A percentile compares a stretch with the other conserved stretches of the same genome.
These are phyloP conservation scores for Dinothrombium tinctorium DNA, from an alignment of 1,140 invertebrate genomes.

Conservation along the genomic window DNA sequence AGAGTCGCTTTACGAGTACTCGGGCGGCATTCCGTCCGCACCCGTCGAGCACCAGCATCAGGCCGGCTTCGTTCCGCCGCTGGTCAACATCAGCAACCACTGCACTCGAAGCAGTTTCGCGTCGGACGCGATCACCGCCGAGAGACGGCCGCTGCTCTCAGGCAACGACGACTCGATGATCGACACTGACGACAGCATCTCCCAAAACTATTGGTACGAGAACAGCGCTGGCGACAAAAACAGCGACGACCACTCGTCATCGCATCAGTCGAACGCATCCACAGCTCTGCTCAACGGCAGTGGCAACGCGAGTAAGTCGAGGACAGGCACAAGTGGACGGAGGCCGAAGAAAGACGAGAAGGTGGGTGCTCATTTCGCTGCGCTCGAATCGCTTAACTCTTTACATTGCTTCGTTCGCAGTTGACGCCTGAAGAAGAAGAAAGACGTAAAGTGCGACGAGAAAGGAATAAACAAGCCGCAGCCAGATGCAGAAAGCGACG, in stretches of 20 bases:
- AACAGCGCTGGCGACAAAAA: conserved; percentile 4
- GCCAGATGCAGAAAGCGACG: conserved; percentile 80
- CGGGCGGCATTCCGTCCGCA: conserved; percentile 30
- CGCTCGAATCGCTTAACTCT: too few species aligned
- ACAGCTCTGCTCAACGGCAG: too few species aligned
- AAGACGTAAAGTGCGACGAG: conserved; percentile 50
- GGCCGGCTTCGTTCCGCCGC: conserved; percentile 67
- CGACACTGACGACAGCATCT: background rate
- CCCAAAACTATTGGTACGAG: background rate
- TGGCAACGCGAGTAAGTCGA: too few species aligned
- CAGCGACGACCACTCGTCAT: background rate
- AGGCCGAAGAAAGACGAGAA: too few species aligned
- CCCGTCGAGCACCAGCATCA: conserved; percentile 39
- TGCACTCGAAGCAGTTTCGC: too few species aligned
- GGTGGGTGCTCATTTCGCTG: too few species aligned
- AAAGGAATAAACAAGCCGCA: conserved; percentile 85
- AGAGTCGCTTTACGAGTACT: conserved; percentile 31
- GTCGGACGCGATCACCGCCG: too few species aligned
- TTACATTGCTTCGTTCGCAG: too few species aligned
- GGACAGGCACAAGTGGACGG: too few species aligned
- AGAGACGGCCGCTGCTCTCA: too few species aligned
- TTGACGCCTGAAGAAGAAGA: conserved; percentile 86
- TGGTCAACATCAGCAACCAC: conserved; percentile 30
- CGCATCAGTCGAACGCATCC: background rate
- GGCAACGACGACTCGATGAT: background rate